Percentiles rank a stretch among this genome's conserved stretches.
These are phyloP conservation scores for Brachionus rubens DNA, from an alignment of 1,140 invertebrate species.

Conservation along the genomic window DNA sequence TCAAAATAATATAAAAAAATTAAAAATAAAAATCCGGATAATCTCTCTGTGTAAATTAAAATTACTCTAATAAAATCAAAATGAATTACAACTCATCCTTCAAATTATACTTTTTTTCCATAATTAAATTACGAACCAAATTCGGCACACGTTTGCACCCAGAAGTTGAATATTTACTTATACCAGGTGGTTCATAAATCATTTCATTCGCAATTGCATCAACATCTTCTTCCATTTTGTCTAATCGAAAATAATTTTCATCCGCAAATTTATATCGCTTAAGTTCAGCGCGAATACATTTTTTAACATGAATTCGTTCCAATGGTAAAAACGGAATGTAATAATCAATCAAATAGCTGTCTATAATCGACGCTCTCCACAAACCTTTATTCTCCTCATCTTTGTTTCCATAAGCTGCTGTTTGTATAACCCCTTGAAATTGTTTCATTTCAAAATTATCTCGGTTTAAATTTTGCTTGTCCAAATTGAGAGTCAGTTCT, in stretches of 20 bases:
- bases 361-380: conserved; percentile 72
- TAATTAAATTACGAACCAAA: conserved; percentile 53
- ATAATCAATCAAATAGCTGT: conserved; percentile 80
- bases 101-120: conserved; percentile 20
- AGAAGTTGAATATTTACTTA: conserved; percentile 60
- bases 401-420: conserved; percentile 71
- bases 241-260: not conserved
- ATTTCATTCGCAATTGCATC: conserved; percentile 53
- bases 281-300: conserved; percentile 66
- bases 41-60: too few species aligned
- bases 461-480: not conserved
- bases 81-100: conserved; percentile 23
- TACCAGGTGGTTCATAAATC: conserved; percentile 60
- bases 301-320: conserved; percentile 74
- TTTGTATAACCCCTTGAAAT: conserved; percentile 72
- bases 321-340: conserved; percentile 89
- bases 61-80: too few species aligned
- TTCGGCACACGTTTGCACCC: conserved; percentile 63
- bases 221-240: conserved; percentile 21
- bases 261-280: conserved; percentile 14
- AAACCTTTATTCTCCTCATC: conserved; percentile 67
- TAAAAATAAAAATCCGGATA: too few species aligned
- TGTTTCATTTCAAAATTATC: conserved; percentile 62
- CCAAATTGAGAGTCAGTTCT: conserved; percentile 2
- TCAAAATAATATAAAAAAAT: too few species aligned